phyloP scores from a whole-genome alignment of 2,797 vertebrate species.

The Tenualosa ilisha region DNA sequence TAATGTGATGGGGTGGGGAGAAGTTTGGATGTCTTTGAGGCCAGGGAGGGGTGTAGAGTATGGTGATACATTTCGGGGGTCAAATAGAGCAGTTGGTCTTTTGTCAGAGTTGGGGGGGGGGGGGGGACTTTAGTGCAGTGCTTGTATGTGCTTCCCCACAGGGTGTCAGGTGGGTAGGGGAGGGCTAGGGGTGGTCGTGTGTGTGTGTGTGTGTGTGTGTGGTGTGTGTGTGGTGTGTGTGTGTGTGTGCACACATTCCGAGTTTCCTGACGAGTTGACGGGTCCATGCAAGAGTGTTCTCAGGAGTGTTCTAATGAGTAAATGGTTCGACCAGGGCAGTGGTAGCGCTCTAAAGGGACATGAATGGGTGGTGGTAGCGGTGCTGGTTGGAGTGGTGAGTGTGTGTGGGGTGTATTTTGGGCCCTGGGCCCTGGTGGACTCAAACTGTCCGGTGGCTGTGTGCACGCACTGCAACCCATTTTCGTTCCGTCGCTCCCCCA shows the following conservation, averaged over 20 bases:
- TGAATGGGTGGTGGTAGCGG: not conserved
- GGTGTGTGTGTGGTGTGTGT: not conserved
- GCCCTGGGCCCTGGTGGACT: conserved; percentile 38
- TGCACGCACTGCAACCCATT: conserved; percentile 65
- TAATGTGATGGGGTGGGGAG: not conserved
- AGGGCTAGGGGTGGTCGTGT: not conserved
- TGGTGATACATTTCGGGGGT: not conserved
- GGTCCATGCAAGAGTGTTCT: not conserved
- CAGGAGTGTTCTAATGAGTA: not conserved
- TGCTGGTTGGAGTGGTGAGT: not conserved
- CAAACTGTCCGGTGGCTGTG: conserved; percentile 61
- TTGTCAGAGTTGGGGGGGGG: not conserved
- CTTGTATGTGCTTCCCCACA: not conserved
- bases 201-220: not conserved
- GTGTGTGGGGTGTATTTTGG: not conserved
- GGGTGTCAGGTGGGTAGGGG: not conserved
- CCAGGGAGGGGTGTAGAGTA: not conserved
- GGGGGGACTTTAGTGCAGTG: not conserved
- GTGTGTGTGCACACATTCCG: not conserved
- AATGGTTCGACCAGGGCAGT: not conserved
- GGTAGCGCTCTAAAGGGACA: not conserved
- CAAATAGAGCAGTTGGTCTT: no score
- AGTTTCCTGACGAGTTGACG: not conserved
- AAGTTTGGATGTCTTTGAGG: no score
- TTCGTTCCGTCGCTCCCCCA: conserved; percentile 59